Base-by-base conservation (phyloP, 1,140 invertebrate genomes). In the Parasteatoda tepidariorum region DNA sequence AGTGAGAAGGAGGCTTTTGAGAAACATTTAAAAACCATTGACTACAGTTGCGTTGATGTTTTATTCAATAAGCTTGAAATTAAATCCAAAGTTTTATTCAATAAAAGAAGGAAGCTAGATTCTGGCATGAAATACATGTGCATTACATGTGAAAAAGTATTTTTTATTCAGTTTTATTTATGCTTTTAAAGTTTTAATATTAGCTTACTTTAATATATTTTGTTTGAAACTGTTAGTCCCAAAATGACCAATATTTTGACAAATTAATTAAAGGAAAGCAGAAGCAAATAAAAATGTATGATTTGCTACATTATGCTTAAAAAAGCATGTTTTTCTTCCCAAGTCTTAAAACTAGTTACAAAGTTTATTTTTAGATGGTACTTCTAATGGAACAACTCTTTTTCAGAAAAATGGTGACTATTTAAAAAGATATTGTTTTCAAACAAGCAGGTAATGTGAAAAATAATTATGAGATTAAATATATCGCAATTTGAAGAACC, bases 21-120 rank as follows among this genome's bases (percentile, higher is more conserved):
- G 74, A 62, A 79, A 13, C 73, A 84, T 76, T 1, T 85, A 13
- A 84, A 85, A n/a, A 55, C 66, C 22, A 70, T 85, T 48, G 82
- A 85, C 79, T 75, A 84, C 4, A 84, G 82, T 74, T 78, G 22
- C 62, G 83, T 85, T 18, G 85, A 85, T 73, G 3, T 67, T 48
- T 22, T 85, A 13, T 85, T 85, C 68, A 54, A n/a, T 18, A 55
- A 61, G 55, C 38, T 41, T 6, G 30, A 79, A 31, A 71, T 57
- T 0, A 82, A 48, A 55, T 24, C n/a, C 11, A 81, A 66, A 67
- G 34, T 30, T 7, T 28, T 0, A 11, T 15, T 26, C 9, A 30
- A 74, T 33, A 18, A 38, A 18, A 62, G 34, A 7, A 13, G 22
- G 24, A n/a, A 2, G 24, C 54, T 22, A 6, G 33, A 38, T 18